Evolutionary conservation across 1,140 invertebrate species (phyloP).

Genomic region (Meloidogyne floridensis): DNA sequence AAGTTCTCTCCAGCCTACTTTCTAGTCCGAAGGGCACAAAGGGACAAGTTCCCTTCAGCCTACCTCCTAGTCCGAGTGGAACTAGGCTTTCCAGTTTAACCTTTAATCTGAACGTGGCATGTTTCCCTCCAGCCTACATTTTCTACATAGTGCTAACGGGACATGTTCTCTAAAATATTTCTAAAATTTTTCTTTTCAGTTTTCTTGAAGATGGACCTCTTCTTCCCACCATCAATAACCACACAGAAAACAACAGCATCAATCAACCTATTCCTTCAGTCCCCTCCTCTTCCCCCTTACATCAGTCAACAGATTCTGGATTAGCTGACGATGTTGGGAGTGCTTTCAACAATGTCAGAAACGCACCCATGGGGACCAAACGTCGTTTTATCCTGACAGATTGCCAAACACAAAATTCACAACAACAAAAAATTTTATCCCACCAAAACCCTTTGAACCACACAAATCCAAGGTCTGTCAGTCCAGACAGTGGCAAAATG

Average conservation of each 20-base stretch:
- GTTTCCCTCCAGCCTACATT: no score
- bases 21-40: no score
- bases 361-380: conserved; percentile 25
- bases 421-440: not conserved
- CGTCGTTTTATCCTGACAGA: not conserved
- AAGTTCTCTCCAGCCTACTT: no score
- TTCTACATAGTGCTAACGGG: no score
- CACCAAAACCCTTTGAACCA: not conserved
- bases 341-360: not conserved
- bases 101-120: no score
- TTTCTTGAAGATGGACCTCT: conserved; percentile 48
- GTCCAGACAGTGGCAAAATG: conserved; percentile 29
- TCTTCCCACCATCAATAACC: conserved; percentile 24
- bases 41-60: no score
- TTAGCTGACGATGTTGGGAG: conserved; percentile 41
- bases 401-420: not conserved
- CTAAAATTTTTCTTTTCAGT: not conserved
- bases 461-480: conserved; percentile 9
- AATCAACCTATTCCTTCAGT: not conserved
- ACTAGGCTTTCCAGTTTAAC: no score
- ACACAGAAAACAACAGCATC: not conserved
- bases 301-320: conserved; percentile 57
- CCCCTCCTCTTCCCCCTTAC: conserved; percentile 28
- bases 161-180: no score
- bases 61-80: no score